Base-by-base conservation (phyloP, 2,888 invertebrate genomes). In the Ochropleura leucogaster region DNA sequence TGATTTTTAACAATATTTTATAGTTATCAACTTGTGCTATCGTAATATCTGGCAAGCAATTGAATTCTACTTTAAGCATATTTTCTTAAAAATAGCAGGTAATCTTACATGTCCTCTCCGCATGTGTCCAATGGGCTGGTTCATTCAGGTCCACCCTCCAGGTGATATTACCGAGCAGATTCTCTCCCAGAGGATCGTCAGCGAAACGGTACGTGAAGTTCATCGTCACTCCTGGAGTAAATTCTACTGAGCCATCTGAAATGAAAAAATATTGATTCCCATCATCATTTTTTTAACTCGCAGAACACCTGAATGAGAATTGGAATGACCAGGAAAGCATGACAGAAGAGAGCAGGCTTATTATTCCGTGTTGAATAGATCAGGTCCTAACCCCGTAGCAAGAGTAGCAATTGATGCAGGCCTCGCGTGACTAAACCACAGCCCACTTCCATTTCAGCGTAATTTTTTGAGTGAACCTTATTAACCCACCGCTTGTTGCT, bases 121-220 rank as follows among this genome's bases (percentile, higher is more conserved):
- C 98, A 88, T 99, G 98, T 4, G 98, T 97, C 98, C 98, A 99
- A 90, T 99, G 98, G 0, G 98, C 98, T 0, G 98, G 98, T 72
- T 97, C 96, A 71, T 96, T 97, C 68, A 97, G 94, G 85, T 98
- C 97, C 77, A 98, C 98, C 87, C 97, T 97, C 98, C 98, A 99
- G 0, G 98, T 98, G 84, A 99, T 98, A 91, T 98, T 99, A 0
- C 98, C 98, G 62, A 97, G 96, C 10, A 98, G 97, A 79, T 97
- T 97, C 92, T 98, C 98, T 46, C 98, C 98, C 9, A 98, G 94
- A 0, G 98, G 98, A 94, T 98, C 98, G 90, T 98, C 98, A 0
- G 97, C 98, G 88, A 98, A 99, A 73, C 98, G 98, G 92, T 98
- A 99, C 3, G 98, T 98, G 93, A 98, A 98, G 94, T 98, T 98